Base-by-base conservation (phyloP, 53 echinoderm and acorn worm genomes). In the Apostichopus leukothele region DNA sequence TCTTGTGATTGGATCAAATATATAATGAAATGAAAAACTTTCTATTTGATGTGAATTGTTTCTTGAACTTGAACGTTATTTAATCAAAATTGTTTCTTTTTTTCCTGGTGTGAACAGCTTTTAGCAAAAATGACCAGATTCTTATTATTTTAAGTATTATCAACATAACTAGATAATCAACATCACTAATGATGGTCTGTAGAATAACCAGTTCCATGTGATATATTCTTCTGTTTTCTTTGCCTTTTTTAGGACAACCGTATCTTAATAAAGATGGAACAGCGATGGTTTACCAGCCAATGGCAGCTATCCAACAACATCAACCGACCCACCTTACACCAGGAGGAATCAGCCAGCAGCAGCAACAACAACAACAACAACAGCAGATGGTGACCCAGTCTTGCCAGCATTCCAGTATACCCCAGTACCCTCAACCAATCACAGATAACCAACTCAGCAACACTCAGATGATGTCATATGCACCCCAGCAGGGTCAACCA, bases 251-350 rank as follows among this genome's bases (percentile, higher is more conserved):
- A 63, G 96, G 95, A 73, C 90, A 95, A 67, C 96, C 95, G 39
- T 96, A 87, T 91, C 75, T 95, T 75, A 96, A 96, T 75, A 93
- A 92, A 67, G 96, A 96, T 89, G 96, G 96, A 20, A 86, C 91
- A 0, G 95, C 96, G 19, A 85, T 96, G 90, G 96, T 96, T 22
- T 95, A 95, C 81, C 91, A 91, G 50, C 92, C 86, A 89, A 89
- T 93, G 73, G 91, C 89, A 51, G 75, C 83, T 55, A 66, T 74
- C 14, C 91, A 90, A 61, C 75, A 85, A 11, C 73, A 23, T 13
- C 67, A 68, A 51, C 68, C 23, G 27, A 27, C 67, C 25, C 86
- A 68, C 83, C 60, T 59, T 6, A 39, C 75, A 16, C 14, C 23
- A 9, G 75, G 75, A 21, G 86, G 77, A 51, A 86, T 87, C 51